phyloP scores from a whole-genome alignment of 2,113 vertebrate genomes.

The Mobula hypostoma region DNA sequence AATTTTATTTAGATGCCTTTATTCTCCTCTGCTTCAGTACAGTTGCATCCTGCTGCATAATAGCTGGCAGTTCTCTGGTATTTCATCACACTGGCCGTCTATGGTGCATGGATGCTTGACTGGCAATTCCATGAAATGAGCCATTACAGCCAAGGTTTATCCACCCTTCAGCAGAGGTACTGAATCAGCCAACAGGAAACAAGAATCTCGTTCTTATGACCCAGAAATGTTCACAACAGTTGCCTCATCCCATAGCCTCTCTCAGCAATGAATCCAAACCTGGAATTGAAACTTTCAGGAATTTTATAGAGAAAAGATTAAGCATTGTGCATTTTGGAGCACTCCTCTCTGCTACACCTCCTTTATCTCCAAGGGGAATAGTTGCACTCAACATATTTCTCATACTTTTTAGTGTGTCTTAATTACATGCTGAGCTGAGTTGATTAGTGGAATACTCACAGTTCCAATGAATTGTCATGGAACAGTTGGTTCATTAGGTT shows the following conservation, averaged over 20 bases:
- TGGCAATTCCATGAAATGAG: neutral
- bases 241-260: neutral
- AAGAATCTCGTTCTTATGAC: neutral
- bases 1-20: neutral
- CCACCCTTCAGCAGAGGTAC: neutral
- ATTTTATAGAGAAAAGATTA: neutral
- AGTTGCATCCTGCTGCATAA: neutral
- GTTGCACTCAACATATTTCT: neutral
- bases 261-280: neutral
- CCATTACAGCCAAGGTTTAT: neutral
- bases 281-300: neutral
- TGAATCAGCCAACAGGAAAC: neutral
- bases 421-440: neutral
- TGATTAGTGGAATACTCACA: neutral
- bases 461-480: neutral
- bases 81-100: neutral
- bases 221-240: neutral
- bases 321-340: neutral
- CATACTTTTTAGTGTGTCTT: neutral
- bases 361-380: neutral
- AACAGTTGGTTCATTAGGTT: neutral
- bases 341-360: neutral
- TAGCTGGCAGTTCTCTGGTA: neutral
- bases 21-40: neutral
- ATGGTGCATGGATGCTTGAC: neutral